Evolutionary conservation across 1,140 invertebrate species (phyloP).

Genomic region (Agrilus planipennis): DNA sequence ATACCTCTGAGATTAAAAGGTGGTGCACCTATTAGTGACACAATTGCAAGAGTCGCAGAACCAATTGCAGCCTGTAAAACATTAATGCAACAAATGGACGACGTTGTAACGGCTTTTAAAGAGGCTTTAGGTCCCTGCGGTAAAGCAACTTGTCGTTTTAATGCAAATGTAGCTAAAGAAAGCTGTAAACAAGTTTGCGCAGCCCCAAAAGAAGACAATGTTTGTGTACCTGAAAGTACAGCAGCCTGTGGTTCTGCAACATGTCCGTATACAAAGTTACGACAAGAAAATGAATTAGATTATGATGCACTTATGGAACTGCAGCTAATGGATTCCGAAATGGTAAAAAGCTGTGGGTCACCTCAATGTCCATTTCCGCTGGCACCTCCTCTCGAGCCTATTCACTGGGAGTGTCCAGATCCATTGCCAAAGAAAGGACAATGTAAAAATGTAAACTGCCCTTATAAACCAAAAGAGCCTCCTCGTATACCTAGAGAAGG

Average conservation of each 20-base stretch:
- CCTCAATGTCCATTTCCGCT: slow-evolving; percentile 4
- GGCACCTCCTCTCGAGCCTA: slow-evolving; percentile 20
- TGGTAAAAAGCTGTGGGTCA: slow-evolving; percentile 7
- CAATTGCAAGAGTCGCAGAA: slow-evolving; percentile 10
- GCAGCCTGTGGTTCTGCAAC: slow-evolving; percentile 25
- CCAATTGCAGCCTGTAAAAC: slow-evolving; percentile 24
- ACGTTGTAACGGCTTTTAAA: slow-evolving; percentile 26
- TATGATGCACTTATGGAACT: slow-evolving; percentile 21
- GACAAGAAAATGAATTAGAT: slow-evolving; percentile 19
- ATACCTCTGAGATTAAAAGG: slow-evolving; percentile 16
- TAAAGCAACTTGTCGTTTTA: slow-evolving; percentile 23
- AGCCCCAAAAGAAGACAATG: neutral
- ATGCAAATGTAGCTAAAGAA: slow-evolving; percentile 17
- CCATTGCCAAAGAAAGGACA: slow-evolving; percentile 27
- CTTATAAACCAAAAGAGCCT: slow-evolving; percentile 13
- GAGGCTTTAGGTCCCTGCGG: slow-evolving; percentile 28
- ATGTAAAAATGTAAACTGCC: slow-evolving; percentile 29
- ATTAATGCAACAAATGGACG: slow-evolving; percentile 29
- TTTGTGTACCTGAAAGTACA: neutral
- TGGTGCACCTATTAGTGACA: slow-evolving; percentile 11
- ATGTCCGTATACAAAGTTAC: slow-evolving; percentile 27
- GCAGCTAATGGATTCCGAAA: slow-evolving; percentile 11
- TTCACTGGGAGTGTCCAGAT: slow-evolving; percentile 34
- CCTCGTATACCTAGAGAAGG: slow-evolving; percentile 1
- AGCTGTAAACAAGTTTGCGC: slow-evolving; percentile 15